Evolutionary conservation across 2,888 invertebrate species (phyloP).

Genomic region (Dastarcus helophoroides): DNA sequence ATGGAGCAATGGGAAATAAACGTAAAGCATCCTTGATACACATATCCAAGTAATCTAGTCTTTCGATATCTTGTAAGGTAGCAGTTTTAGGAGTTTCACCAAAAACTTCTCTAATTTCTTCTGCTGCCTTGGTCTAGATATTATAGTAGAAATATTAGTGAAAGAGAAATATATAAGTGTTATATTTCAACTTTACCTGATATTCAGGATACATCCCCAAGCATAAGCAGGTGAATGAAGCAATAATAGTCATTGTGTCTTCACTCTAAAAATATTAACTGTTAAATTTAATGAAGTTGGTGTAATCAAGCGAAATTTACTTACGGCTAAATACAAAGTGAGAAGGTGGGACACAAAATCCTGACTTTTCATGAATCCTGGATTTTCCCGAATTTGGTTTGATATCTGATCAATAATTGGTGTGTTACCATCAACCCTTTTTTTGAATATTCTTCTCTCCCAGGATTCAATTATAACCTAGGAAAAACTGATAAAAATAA

Average conservation of each 20-base stretch:
- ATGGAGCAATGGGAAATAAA: constrained; percentile 27
- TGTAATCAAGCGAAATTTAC: constrained; percentile 11
- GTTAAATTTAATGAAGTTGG: too few species aligned
- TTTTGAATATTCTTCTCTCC: neutral
- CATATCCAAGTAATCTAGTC: constrained; percentile 25
- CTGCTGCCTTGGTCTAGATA: constrained; percentile 17
- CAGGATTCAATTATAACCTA: neutral
- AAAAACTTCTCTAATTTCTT: constrained; percentile 23
- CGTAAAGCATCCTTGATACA: constrained; percentile 27
- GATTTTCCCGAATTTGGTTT: constrained; percentile 18
- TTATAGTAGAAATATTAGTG: neutral
- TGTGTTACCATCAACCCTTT: constrained; percentile 9
- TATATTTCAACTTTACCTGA: constrained; percentile 19
- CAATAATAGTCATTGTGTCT: constrained; percentile 23
- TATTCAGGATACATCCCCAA: constrained; percentile 30
- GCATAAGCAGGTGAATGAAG: constrained; percentile 19
- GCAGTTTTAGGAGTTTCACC: constrained; percentile 17
- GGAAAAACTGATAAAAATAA: too few species aligned
- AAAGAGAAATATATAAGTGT: neutral
- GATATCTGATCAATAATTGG: constrained; percentile 21
- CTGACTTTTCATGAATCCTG: constrained; percentile 14
- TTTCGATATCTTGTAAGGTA: constrained; percentile 19
- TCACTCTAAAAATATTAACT: constrained; percentile 24
- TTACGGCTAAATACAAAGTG: constrained; percentile 24
- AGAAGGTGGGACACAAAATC: constrained; percentile 21